Evolutionary conservation across 2,797 vertebrate species (phyloP).

Genomic region (Enteromius afrohamiltoni): DNA sequence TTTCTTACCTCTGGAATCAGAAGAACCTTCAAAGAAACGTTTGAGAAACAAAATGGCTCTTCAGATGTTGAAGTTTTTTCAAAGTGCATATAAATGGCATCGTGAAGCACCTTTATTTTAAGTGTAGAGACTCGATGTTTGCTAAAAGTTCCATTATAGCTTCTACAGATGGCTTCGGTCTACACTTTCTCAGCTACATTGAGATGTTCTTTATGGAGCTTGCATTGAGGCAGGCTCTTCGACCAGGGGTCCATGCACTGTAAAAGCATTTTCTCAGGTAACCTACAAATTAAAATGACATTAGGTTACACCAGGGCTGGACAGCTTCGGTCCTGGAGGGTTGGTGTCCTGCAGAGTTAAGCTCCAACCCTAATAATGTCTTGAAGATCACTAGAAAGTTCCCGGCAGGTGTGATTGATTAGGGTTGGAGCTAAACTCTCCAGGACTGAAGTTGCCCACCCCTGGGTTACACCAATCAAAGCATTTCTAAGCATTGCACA

Average conservation of each 20-base stretch:
- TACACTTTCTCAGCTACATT: background rate
- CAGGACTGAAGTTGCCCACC: too few species aligned
- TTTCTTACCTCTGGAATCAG: background rate
- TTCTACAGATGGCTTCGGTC: background rate
- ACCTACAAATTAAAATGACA: background rate
- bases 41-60: background rate
- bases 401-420: too few species aligned
- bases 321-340: too few species aligned
- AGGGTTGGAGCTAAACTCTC: too few species aligned
- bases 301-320: background rate
- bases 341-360: too few species aligned
- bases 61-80: background rate
- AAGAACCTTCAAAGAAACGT: background rate
- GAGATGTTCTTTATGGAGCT: background rate
- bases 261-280: background rate
- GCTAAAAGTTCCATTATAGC: background rate
- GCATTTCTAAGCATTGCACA: background rate
- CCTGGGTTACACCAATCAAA: constrained; percentile 4
- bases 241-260: constrained; percentile 10
- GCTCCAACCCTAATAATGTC: too few species aligned
- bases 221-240: background rate
- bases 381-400: too few species aligned
- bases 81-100: background rate
- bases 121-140: background rate
- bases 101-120: background rate